Percentiles rank a stretch among this genome's conserved stretches.
phyloP scores from a whole-genome alignment of 2,797 vertebrate genomes.

The Thamnophis elegans region DNA sequence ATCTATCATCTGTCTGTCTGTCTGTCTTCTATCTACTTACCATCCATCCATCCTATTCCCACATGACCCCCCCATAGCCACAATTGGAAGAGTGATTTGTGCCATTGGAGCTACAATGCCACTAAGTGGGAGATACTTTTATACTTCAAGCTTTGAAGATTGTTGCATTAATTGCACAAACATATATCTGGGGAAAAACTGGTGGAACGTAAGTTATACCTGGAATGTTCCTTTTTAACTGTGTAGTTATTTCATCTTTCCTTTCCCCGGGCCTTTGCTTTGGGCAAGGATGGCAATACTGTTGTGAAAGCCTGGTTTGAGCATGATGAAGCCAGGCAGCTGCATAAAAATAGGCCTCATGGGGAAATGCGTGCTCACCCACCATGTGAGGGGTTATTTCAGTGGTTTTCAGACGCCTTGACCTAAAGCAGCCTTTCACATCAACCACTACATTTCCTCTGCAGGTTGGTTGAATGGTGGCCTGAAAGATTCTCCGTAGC shows the following conservation, averaged over 20 bases:
- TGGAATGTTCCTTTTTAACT: not conserved
- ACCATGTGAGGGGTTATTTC: no score
- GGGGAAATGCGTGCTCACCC: not conserved
- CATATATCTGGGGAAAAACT: not conserved
- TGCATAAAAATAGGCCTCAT: not conserved
- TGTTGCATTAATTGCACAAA: not conserved
- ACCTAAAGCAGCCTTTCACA: not conserved
- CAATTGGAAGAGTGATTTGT: no score
- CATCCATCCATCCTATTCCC: not conserved
- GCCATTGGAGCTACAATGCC: not conserved
- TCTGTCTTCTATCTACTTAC: no score
- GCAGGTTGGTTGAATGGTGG: not conserved
- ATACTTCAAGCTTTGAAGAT: not conserved
- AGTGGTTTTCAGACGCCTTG: not conserved
- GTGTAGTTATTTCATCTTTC: not conserved
- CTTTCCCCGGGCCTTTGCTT: not conserved
- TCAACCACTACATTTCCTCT: not conserved
- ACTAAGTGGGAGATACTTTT: not conserved
- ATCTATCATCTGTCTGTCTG: no score
- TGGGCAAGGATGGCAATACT: not conserved
- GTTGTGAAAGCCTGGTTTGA: not conserved
- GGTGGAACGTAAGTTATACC: not conserved
- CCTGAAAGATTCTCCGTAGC: not conserved
- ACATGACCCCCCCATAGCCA: no score
- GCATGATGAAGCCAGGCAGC: not conserved